Evolutionary conservation across 1,140 invertebrate genomes (phyloP).

Genomic region (Prorops nasuta): DNA sequence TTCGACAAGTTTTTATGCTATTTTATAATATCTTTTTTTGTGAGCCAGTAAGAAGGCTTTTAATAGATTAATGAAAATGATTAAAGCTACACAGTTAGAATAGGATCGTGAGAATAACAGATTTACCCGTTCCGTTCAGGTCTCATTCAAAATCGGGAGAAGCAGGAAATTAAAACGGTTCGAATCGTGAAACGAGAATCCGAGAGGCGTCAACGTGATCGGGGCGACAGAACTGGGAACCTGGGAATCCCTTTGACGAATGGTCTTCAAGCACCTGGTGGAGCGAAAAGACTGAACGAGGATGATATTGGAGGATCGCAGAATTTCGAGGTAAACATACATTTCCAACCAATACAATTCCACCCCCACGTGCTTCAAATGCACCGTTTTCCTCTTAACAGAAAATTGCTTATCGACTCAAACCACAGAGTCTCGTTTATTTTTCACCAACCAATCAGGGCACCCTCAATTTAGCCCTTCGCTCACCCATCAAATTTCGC

Average conservation of each 20-base stretch:
- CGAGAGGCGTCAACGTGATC: slow-evolving; percentile 76
- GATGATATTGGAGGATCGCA: slow-evolving; percentile 38
- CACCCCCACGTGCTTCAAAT: background rate
- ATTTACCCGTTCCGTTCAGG: too few species aligned
- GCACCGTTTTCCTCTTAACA: too few species aligned
- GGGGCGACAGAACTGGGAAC: slow-evolving; percentile 60
- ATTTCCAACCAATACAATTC: background rate
- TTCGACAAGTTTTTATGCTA: too few species aligned
- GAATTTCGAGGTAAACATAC: slow-evolving; percentile 42
- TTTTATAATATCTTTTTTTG: too few species aligned
- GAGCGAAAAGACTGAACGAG: slow-evolving; percentile 40
- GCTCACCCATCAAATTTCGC: too few species aligned
- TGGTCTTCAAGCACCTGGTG: slow-evolving; percentile 40
- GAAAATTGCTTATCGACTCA: too few species aligned
- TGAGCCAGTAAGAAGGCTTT: too few species aligned
- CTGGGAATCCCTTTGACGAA: slow-evolving; percentile 55
- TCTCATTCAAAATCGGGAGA: slow-evolving; percentile 76
- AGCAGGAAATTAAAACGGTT: slow-evolving; percentile 88
- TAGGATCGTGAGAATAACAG: too few species aligned
- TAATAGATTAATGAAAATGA: background rate
- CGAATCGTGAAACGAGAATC: slow-evolving; percentile 90
- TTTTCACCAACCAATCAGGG: too few species aligned
- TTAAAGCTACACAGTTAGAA: too few species aligned
- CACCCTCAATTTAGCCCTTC: too few species aligned
- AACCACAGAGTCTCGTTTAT: too few species aligned